Base-by-base conservation (phyloP, 2,113 vertebrate species). In the Piprites chloris region DNA sequence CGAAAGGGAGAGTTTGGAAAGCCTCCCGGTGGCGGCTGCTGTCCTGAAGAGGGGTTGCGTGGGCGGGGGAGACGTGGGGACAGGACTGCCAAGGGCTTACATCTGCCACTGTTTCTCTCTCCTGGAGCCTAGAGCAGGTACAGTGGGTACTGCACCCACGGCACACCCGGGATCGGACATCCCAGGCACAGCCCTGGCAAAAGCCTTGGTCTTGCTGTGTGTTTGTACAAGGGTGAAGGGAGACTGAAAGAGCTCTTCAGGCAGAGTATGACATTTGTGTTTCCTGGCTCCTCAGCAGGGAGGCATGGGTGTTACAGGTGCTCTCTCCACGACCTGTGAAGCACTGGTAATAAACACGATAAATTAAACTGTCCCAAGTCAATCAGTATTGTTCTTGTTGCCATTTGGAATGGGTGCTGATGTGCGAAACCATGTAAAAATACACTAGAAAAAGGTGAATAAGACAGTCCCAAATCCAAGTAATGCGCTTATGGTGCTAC, bases 171-270 rank as follows among this genome's bases (percentile, higher is more conserved):
- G 65, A 65, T 23, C 69, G 85, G 26, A 23, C 28, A 44, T 4
- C 11, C 17, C 0, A 0, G 32, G 52, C 33, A 55, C 72, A 72
- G 76, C 67, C 30, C 58, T 46, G 33, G 20, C 2, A 3, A 49
- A 49, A 46, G 26, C 3, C 1, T 23, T 58, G n/a, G 12, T 19
- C 24, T 49, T 1, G 0, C 21, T 2, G 1, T 20, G 23, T 55
- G 41, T 12, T 61, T 74, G 80, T 66, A 49, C 47, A 49, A 15
- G 15, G 53, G 2, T 42, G 72, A 55, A 50, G 28, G 12, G 39
- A 67, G 21, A 33, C 59, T 95, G 85, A 19, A 52, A 53, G n/a
- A 44, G 12, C 28, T 63, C 37, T 20, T 32, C 53, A 42, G 37
- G 72, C 19, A 30, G 30, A 37, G 1, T 9, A 3, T 22, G 79